Conservation (phyloP, 2,888 invertebrate species). For the Drosophila demipolita region DNA sequence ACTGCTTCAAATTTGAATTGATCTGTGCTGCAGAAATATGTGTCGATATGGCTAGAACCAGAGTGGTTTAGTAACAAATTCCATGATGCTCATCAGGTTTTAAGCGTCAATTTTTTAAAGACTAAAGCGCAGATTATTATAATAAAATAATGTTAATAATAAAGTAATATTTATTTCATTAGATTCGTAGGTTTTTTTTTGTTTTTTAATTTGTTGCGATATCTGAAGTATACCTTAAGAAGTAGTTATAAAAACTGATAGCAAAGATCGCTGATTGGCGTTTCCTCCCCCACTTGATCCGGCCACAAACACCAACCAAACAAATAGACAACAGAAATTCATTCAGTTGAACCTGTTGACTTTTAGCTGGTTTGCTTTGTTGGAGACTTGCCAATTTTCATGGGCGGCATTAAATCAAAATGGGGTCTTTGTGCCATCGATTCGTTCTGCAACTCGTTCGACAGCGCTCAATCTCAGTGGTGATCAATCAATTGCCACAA, state of each 20-base stretch:
- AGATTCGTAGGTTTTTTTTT: background rate
- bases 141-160: background rate
- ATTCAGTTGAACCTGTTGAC: conserved; percentile 51
- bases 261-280: conserved; percentile 20
- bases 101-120: background rate
- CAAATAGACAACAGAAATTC: conserved; percentile 6
- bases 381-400: conserved; percentile 44
- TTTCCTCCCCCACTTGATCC: conserved; percentile 19
- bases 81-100: background rate
- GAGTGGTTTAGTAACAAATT: background rate
- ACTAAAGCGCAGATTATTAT: background rate
- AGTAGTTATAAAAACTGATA: conserved; percentile 15
- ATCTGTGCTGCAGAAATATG: background rate
- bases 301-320: conserved; percentile 2
- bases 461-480: conserved; percentile 23
- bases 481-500: conserved; percentile 53
- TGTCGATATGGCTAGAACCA: background rate
- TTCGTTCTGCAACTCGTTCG: conserved; percentile 16
- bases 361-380: conserved; percentile 24
- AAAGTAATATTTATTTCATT: background rate
- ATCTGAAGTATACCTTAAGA: background rate
- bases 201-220: background rate
- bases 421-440: conserved; percentile 20
- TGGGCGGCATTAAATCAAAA: conserved; percentile 68
- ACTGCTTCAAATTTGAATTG: background rate